Percentiles rank a stretch among this genome's conserved stretches.
Conservation (phyloP, 2,113 vertebrate species). For the Hippocampus abdominalis region DNA sequence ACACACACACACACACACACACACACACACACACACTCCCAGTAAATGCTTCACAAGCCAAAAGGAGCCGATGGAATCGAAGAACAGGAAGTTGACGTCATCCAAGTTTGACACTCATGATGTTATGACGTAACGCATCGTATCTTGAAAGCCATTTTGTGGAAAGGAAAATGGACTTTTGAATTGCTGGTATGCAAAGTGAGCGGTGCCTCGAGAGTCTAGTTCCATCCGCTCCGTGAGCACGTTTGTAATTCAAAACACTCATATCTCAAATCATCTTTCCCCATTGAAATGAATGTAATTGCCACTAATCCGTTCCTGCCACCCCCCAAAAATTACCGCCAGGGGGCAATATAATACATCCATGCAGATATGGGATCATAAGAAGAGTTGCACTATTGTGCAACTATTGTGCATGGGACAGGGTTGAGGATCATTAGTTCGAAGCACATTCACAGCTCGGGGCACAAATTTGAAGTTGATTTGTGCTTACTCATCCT, state of each 20-base stretch:
- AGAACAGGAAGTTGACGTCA: constrained; percentile 68
- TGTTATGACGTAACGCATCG: constrained; percentile 16
- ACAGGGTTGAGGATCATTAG: background rate
- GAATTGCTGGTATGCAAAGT: background rate
- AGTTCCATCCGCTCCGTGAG: too few species aligned
- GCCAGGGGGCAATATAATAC: too few species aligned
- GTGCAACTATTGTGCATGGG: background rate
- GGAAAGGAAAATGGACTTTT: background rate
- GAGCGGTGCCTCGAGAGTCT: background rate
- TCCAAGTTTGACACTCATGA: constrained; percentile 39
- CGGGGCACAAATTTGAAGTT: background rate
- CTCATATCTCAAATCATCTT: too few species aligned
- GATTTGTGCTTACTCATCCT: background rate
- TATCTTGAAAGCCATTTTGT: background rate
- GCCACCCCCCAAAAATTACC: too few species aligned
- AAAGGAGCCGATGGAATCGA: constrained; percentile 68
- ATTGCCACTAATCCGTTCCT: too few species aligned
- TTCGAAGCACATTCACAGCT: background rate
- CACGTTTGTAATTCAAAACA: too few species aligned
- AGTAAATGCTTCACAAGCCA: constrained; percentile 65
- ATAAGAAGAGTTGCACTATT: background rate
- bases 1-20: constrained; percentile 4
- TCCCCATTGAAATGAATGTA: too few species aligned
- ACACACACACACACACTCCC: constrained; percentile 16
- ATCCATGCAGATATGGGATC: too few species aligned